These are phyloP conservation scores for Potorous gilbertii DNA, from an alignment of 2,797 vertebrate genomes.

Conservation along the genomic window DNA sequence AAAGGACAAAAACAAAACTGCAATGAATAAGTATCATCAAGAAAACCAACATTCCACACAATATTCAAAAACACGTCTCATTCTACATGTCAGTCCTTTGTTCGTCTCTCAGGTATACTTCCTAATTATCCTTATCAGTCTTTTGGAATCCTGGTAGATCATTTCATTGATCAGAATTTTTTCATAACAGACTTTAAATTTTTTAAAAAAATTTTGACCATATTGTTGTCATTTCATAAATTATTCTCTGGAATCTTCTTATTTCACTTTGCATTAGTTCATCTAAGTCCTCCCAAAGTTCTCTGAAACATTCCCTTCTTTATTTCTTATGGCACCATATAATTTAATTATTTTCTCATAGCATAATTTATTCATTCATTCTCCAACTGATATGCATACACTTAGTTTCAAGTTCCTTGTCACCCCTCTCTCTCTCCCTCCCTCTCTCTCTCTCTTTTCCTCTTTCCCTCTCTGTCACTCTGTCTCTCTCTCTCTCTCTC, in stretches of 20 bases:
- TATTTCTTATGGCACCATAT: background rate
- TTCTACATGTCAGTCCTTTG: background rate
- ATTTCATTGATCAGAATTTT: background rate
- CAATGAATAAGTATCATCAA: background rate
- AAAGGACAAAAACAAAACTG: background rate
- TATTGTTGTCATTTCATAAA: background rate
- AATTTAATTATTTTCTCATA: no score
- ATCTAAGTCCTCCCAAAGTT: background rate
- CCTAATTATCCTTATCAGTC: background rate
- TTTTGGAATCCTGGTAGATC: background rate
- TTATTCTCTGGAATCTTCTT: background rate
- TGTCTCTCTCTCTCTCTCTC: no score
- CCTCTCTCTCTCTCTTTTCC: no score
- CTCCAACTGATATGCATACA: background rate
- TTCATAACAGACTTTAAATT: background rate
- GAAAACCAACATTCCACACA: background rate
- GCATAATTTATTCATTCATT: background rate
- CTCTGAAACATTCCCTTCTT: background rate
- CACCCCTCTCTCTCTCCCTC: background rate
- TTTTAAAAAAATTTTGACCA: background rate
- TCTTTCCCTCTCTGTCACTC: no score
- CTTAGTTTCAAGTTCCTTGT: background rate
- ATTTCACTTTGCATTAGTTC: background rate
- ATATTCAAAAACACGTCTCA: background rate
- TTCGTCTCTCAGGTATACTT: background rate